Conservation (phyloP, 2,797 vertebrate species). For the Propithecus deckenii region DNA sequence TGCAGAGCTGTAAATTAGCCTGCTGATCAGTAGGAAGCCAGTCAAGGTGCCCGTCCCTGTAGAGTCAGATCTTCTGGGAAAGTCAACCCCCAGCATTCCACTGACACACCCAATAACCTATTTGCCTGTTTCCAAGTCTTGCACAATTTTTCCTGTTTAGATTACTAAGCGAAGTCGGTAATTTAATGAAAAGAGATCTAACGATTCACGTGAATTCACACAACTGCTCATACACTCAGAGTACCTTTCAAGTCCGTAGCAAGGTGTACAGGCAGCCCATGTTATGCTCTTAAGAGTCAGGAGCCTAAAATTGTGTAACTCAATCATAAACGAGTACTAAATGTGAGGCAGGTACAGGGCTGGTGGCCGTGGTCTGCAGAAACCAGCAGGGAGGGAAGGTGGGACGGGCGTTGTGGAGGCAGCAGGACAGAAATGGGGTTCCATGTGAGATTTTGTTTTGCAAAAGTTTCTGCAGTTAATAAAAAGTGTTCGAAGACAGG, state of each 20-base stretch:
- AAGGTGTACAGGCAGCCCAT: background rate
- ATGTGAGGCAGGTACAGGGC: background rate
- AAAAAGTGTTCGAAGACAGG: background rate
- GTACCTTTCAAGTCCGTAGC: background rate
- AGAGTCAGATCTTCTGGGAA: background rate
- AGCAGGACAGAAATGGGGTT: background rate
- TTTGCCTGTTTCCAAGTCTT: background rate
- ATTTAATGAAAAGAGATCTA: background rate
- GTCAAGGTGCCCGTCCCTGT: background rate
- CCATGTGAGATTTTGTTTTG: background rate
- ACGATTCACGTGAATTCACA: background rate
- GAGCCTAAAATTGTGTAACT: background rate
- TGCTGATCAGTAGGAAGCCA: background rate
- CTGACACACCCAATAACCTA: background rate
- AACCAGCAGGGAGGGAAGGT: background rate
- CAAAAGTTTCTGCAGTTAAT: background rate
- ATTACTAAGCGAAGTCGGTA: background rate
- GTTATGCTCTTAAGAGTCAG: background rate
- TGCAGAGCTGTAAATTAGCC: background rate
- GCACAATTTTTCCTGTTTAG: background rate
- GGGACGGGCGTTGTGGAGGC: background rate
- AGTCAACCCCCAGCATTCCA: background rate
- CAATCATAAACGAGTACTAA: rapidly evolving
- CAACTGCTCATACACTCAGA: background rate
- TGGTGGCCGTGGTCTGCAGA: background rate